Evolutionary conservation across 2,888 invertebrate species (phyloP).

Genomic region (Eurytoma californica): DNA sequence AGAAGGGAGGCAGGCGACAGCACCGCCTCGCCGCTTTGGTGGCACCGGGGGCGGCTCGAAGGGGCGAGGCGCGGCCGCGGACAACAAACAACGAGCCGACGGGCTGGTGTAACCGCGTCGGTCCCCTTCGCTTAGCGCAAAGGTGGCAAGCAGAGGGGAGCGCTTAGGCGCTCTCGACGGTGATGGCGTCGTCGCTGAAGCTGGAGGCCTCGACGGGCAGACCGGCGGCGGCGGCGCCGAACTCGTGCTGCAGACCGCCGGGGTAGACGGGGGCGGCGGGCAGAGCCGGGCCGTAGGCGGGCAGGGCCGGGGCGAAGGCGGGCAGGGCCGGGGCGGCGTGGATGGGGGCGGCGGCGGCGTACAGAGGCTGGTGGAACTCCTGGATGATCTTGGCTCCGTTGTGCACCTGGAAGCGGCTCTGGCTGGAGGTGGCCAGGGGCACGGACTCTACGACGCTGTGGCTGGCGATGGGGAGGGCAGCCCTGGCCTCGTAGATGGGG

Average conservation of each 20-base stretch:
- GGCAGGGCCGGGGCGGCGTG: neutral
- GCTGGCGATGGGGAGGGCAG: slow-evolving; percentile 51
- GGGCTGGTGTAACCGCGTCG: neutral
- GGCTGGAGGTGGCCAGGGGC: slow-evolving; percentile 60
- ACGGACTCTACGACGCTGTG: slow-evolving; percentile 63
- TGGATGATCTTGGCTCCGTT: slow-evolving; percentile 52
- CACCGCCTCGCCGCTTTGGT: neutral
- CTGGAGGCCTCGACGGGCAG: slow-evolving; percentile 58
- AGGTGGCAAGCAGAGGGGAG: slow-evolving; percentile 29
- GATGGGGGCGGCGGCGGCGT: slow-evolving; percentile 39
- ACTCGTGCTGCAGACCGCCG: neutral
- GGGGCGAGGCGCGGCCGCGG: too few relatives aligned
- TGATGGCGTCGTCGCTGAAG: slow-evolving; percentile 62
- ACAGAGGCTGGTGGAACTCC: slow-evolving; percentile 30
- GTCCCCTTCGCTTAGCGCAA: neutral
- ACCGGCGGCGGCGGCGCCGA: slow-evolving; percentile 19
- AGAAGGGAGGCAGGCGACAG: neutral
- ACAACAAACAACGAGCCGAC: too few relatives aligned
- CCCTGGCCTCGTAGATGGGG: slow-evolving; percentile 61
- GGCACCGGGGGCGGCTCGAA: too few relatives aligned
- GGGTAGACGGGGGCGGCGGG: slow-evolving; percentile 32
- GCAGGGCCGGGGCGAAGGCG: slow-evolving; percentile 5
- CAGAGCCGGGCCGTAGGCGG: neutral
- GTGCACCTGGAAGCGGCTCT: slow-evolving; percentile 59
- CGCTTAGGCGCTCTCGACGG: slow-evolving; percentile 60